Evolutionary conservation across 2,888 invertebrate genomes (phyloP), one percentile per base, ranked within the genome.

Genomic region (Biston stratarius): DNA sequence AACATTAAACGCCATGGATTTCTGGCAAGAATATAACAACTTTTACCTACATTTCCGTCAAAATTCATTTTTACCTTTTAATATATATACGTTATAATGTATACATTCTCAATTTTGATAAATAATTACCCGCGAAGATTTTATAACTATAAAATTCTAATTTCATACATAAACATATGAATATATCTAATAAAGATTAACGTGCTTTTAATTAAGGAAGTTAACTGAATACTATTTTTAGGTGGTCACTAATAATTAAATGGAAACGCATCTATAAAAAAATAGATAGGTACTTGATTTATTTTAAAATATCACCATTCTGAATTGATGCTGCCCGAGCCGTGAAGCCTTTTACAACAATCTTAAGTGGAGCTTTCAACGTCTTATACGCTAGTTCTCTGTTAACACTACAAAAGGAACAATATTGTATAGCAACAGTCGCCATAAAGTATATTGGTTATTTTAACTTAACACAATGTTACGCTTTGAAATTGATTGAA

Each of bases 21-120:
- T 79, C 83, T 89, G 92, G 90, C 92, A 90, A 91, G 88, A 89
- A 85, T 80, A 88, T 87, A 92, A 92, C 88, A 90, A 90, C 75
- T 82, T 78, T 82, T 84, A n/a, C n/a, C n/a, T n/a, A 84, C 80
- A 80, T 77, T 69, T 83, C 79, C 78, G 78, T 80, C 75, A 78
- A 74, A 60, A 75, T 78, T 77, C 79, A 82, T 82, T 81, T 78
- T 53, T 74, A 77, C n/a, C 80, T 79, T 83, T 83, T 51, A 83
- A 83, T 83, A 89, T 86, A 83, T 83, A 89, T 86, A 88, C 83
- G 79, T 84, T 89, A 90, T 76, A 86, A 83, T 87, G 88, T 89
- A 90, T 89, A 91, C 87, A 83, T 88, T 85, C 85, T 83, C 83
- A 83, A 84, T 87, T 86, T 82, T 83, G 84, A 87, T 86, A 88